These are phyloP conservation scores for Drosophila sproati DNA, from an alignment of 1,140 invertebrate genomes.

Conservation along the genomic window DNA sequence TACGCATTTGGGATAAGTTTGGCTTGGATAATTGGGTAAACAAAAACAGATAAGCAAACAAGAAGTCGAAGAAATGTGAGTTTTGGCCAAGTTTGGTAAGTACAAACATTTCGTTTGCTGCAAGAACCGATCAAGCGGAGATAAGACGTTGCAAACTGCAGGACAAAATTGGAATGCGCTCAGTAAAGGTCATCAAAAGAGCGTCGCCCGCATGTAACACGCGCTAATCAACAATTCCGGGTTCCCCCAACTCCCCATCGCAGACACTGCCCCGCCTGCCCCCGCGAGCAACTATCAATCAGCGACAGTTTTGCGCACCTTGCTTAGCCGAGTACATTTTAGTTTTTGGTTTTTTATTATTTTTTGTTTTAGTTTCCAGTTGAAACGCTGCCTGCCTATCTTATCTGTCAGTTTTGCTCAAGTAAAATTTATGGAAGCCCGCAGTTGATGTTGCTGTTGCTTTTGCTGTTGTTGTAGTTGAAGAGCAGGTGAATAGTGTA, in stretches of 20 bases:
- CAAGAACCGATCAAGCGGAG: too few species aligned
- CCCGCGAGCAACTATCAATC: conserved; percentile 60
- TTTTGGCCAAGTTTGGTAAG: too few species aligned
- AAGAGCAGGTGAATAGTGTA: conserved; percentile 7
- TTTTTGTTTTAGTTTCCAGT: conserved; percentile 40
- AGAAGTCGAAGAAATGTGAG: too few species aligned
- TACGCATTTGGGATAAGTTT: too few species aligned
- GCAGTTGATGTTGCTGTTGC: conserved; percentile 10
- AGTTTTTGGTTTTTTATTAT: conserved; percentile 25
- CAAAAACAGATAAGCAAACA: too few species aligned
- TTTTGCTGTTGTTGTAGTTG: conserved; percentile 13
- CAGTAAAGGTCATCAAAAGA: background rate
- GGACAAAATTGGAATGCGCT: too few species aligned
- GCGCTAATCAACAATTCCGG: conserved; percentile 66
- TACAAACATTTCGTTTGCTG: too few species aligned
- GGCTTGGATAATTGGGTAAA: too few species aligned
- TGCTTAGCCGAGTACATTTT: conserved; percentile 34
- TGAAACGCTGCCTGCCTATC: conserved; percentile 58
- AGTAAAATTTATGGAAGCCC: conserved; percentile 74
- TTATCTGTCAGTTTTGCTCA: conserved; percentile 73
- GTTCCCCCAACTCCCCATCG: background rate
- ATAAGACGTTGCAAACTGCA: too few species aligned
- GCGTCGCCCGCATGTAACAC: conserved; percentile 52
- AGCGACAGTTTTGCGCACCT: conserved; percentile 69
- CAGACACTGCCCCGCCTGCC: background rate